A percentile compares a stretch with the other conserved stretches of the same genome.
phyloP scores from a whole-genome alignment of 1,140 invertebrate genomes.

The Hypsibius dujardini region DNA sequence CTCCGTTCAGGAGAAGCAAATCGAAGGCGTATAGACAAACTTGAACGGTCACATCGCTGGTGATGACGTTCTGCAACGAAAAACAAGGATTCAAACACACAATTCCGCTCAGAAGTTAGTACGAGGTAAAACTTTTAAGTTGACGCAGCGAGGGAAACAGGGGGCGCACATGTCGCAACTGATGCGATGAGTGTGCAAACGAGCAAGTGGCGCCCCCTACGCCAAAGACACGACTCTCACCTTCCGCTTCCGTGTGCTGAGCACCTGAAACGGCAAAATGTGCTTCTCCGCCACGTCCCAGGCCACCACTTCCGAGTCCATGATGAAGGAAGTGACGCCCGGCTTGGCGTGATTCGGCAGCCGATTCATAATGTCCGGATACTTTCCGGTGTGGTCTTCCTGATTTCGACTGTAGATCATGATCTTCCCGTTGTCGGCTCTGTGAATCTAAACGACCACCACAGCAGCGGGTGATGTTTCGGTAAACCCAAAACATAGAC shows the following conservation, averaged over 20 bases:
- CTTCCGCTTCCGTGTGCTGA: constrained; percentile 88
- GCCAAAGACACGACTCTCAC: constrained; percentile 32
- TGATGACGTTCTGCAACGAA: constrained; percentile 54
- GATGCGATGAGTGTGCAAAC: no score
- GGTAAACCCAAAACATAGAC: not conserved
- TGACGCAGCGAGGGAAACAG: no score
- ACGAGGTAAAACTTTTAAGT: no score
- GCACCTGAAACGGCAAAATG: constrained; percentile 89
- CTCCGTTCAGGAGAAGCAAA: constrained; percentile 79
- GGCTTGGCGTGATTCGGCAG: constrained; percentile 40
- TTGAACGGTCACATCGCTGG: constrained; percentile 79
- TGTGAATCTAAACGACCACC: constrained; percentile 47
- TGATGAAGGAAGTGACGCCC: constrained; percentile 59
- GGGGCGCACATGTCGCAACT: no score
- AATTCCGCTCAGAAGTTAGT: no score
- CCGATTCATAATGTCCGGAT: constrained; percentile 77
- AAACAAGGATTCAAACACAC: constrained; percentile 19
- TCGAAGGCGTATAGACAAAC: constrained; percentile 97
- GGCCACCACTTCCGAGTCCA: constrained; percentile 93
- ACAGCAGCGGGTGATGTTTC: no score
- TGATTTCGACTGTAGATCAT: constrained; percentile 88
- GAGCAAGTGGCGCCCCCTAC: no score
- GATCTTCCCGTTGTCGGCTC: constrained; percentile 47
- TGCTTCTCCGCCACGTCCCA: constrained; percentile 74
- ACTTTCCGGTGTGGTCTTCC: constrained; percentile 92